A percentile compares a stretch with the other conserved stretches of the same genome.
These are phyloP conservation scores for Drosophila erecta DNA, from an alignment of 1,140 invertebrate species.

Conservation along the genomic window DNA sequence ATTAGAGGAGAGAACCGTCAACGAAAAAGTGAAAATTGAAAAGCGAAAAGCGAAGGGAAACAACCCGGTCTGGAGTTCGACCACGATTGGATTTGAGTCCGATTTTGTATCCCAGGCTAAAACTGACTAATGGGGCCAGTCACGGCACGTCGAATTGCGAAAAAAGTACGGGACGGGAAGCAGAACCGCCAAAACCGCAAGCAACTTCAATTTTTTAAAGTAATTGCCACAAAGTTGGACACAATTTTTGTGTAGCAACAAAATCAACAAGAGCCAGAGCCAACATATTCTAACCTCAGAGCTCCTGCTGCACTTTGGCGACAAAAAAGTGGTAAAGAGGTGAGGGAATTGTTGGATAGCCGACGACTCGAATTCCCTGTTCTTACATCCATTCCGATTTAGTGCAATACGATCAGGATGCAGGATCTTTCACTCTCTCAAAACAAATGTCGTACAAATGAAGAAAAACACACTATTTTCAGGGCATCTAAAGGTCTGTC, in stretches of 20 bases:
- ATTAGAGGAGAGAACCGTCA: slow-evolving; percentile 55
- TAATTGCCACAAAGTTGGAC: slow-evolving; percentile 80
- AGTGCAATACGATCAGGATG: too few relatives aligned
- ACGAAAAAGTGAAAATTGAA: slow-evolving; percentile 78
- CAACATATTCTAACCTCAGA: slow-evolving; percentile 51
- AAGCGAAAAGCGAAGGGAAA: slow-evolving; percentile 58
- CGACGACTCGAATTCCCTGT: not conserved
- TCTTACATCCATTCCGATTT: not conserved
- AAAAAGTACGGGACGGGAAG: slow-evolving; percentile 6
- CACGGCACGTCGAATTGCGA: slow-evolving; percentile 37
- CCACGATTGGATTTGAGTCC: slow-evolving; percentile 8
- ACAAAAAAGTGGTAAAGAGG: slow-evolving; percentile 4
- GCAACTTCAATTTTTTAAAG: slow-evolving; percentile 82
- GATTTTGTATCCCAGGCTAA: slow-evolving; percentile 27
- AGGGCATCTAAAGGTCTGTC: too few relatives aligned
- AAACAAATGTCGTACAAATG: too few relatives aligned
- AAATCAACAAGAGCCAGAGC: slow-evolving; percentile 32
- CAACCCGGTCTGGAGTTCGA: slow-evolving; percentile 14
- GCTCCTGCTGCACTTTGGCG: slow-evolving; percentile 20
- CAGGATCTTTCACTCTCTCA: too few relatives aligned
- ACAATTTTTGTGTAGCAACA: slow-evolving; percentile 63
- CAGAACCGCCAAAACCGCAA: slow-evolving; percentile 68
- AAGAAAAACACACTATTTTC: too few relatives aligned
- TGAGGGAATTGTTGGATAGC: not conserved
- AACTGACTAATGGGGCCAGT: slow-evolving; percentile 70